Evolutionary conservation across 2,797 vertebrate species (phyloP), one percentile per base, ranked within the genome.

Genomic region (Melanogrammus aeglefinus): DNA sequence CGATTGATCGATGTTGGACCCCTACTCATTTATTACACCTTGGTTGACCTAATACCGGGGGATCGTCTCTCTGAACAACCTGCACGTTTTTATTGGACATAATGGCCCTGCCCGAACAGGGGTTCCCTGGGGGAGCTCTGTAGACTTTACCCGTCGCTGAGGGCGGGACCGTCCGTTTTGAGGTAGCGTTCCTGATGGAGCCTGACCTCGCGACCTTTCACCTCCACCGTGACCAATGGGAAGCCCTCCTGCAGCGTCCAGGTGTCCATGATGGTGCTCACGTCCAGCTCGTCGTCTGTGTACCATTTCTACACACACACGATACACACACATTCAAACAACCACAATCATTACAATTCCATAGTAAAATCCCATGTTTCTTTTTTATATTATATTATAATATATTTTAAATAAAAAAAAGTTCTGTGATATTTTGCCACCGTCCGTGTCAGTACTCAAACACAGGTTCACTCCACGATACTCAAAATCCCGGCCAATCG

Each of bases 181-280:
- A 95, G 82, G 72, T 94, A 98, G 63, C 90, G 93, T 79, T 98
- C 95, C 87, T 98, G 97, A 82, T 92, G 94, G 80, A 97, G 87
- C 66, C 92, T 87, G 13, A 98, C 90, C 0, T 95, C 94, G 12
- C 91, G 95, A 86, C 95, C 96, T 89, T 83, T 94, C 86, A 96
- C 85, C 0, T 92, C 94, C 78, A 97, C 89, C 0, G 94, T 97
- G 80, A 98, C 91, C 84, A 98, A 84, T 0, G 97, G 97, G 81
- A 97, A 97, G 29, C 97, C 97, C 81, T 96, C 96, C 86, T 98
- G 97, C 84, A 97, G 91, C 0, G 95, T 98, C 97, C 96, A 98
- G 0, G 96, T 97, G 84, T 97, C 94, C 97, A 98, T 98, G 92
- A 97, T 95, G 72, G 90, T 85, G 81, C 80, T 94, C 74, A 98